Conservation (phyloP, 2,888 invertebrate species). For the Colostygia pectinataria region DNA sequence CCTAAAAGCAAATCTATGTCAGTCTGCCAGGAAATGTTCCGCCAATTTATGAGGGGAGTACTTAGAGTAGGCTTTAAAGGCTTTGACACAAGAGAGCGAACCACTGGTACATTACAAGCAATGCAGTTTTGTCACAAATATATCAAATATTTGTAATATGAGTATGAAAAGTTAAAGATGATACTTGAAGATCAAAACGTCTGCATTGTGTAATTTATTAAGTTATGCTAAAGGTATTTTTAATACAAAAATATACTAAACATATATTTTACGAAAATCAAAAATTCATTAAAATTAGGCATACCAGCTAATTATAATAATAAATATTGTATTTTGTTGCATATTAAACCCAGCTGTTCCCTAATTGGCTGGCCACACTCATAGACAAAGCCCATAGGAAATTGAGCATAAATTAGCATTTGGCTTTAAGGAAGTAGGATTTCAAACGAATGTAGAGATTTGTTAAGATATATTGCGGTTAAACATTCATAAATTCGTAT, state of each 20-base stretch:
- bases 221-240: no score
- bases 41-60: slow-evolving; percentile 48
- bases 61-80: slow-evolving; percentile 36
- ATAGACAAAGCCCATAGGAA: slow-evolving; percentile 26
- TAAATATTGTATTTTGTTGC: neutral
- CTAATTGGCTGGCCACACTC: neutral
- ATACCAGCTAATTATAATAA: no score
- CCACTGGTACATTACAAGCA: neutral
- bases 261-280: no score
- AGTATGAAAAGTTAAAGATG: no score
- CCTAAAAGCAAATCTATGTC: slow-evolving; percentile 56
- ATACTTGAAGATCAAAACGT: no score
- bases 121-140: no score
- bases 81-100: slow-evolving; percentile 20
- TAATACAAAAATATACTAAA: no score
- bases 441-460: slow-evolving; percentile 13
- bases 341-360: neutral
- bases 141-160: no score
- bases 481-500: neutral
- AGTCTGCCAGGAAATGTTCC: slow-evolving; percentile 40
- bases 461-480: slow-evolving; percentile 1
- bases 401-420: slow-evolving; percentile 28
- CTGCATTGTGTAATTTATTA: no score
- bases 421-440: slow-evolving; percentile 16
- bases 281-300: no score